These are phyloP conservation scores for Thamnaconus septentrionalis DNA, from an alignment of 2,113 vertebrate genomes.

Conservation along the genomic window DNA sequence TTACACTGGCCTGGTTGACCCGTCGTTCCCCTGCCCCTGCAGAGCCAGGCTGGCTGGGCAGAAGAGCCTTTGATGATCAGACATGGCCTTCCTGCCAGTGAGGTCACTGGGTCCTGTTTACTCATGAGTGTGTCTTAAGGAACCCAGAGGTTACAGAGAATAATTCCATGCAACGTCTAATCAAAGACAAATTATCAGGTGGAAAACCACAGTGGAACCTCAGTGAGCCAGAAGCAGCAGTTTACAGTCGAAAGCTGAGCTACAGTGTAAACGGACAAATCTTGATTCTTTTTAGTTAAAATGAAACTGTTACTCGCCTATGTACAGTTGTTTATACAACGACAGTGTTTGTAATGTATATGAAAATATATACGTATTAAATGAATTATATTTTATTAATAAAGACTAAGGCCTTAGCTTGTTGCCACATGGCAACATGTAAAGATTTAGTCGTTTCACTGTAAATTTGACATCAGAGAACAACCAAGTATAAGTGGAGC, in stretches of 20 bases:
- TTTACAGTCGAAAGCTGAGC: too few species aligned
- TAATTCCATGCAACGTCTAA: conserved; percentile 24
- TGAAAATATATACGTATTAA: too few species aligned
- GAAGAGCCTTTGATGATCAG: conserved; percentile 72
- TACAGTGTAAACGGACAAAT: too few species aligned
- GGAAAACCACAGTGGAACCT: conserved; percentile 18
- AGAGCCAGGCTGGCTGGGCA: conserved; percentile 57
- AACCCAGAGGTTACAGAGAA: conserved; percentile 53
- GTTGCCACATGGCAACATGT: too few species aligned
- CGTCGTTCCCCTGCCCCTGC: conserved; percentile 53
- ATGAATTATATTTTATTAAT: too few species aligned
- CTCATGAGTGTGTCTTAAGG: conserved; percentile 55
- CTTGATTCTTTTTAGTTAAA: too few species aligned
- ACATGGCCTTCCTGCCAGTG: conserved; percentile 73
- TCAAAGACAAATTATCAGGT: conserved; percentile 38
- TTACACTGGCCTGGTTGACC: conserved; percentile 68
- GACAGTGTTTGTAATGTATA: too few species aligned
- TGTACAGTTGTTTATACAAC: too few species aligned
- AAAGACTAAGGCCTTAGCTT: too few species aligned
- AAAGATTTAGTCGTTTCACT: background rate
- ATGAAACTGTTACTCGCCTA: too few species aligned
- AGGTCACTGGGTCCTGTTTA: conserved; percentile 71
- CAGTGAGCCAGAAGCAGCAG: background rate
- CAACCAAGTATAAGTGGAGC: background rate
- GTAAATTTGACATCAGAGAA: background rate